Evolutionary conservation across 2,113 vertebrate genomes (phyloP).

Genomic region (Pangasianodon gigas): DNA sequence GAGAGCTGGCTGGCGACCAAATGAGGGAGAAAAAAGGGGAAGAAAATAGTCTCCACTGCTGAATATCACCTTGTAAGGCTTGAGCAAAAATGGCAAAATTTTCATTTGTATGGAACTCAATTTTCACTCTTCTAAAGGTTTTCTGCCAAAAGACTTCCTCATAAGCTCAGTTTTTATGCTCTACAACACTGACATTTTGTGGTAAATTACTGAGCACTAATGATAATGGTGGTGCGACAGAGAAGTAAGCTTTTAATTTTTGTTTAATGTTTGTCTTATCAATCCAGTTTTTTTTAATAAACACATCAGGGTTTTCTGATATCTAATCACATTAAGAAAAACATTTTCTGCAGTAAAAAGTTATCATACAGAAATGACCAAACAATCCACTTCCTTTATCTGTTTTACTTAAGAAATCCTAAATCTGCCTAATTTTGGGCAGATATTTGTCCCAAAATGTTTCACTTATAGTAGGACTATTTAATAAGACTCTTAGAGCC

Average conservation of each 20-base stretch:
- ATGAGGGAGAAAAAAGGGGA: background rate
- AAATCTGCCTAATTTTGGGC: background rate
- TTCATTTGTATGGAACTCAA: background rate
- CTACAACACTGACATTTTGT: background rate
- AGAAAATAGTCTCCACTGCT: background rate
- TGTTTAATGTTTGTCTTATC: background rate
- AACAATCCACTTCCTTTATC: background rate
- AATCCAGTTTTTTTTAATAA: background rate
- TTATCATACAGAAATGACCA: background rate
- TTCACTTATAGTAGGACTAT: background rate
- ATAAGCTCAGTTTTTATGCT: background rate
- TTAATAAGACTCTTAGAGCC: background rate
- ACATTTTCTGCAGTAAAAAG: background rate
- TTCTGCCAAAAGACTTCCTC: background rate
- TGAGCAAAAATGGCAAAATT: background rate
- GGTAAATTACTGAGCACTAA: background rate
- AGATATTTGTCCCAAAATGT: background rate
- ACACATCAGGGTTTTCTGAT: background rate
- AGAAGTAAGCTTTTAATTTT: background rate
- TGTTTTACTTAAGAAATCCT: background rate
- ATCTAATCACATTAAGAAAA: background rate
- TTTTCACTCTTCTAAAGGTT: background rate
- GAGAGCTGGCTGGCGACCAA: background rate
- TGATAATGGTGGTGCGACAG: background rate
- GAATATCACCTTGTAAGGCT: background rate